Evolutionary conservation across 2,888 invertebrate species (phyloP).

Genomic region (Graphium colonna): DNA sequence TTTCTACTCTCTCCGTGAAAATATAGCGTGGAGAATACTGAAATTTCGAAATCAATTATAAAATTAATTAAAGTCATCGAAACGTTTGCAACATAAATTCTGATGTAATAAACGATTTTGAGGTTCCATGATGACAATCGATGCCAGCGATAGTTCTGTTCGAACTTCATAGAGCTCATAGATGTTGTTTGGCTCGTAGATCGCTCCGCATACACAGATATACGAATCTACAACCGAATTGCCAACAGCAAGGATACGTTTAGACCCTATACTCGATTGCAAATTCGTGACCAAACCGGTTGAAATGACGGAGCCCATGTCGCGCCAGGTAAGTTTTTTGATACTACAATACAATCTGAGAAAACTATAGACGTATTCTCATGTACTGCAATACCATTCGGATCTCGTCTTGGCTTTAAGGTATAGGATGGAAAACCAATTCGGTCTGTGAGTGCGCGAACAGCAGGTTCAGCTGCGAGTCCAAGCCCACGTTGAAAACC

Average conservation of each 20-base stretch:
- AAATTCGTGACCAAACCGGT: constrained; percentile 61
- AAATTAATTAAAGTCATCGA: not conserved
- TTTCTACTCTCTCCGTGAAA: constrained; percentile 58
- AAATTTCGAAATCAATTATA: not conserved
- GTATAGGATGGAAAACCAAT: constrained; percentile 81
- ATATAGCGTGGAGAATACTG: not conserved
- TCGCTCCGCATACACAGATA: constrained; percentile 14
- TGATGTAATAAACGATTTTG: not conserved
- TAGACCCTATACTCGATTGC: constrained; percentile 50
- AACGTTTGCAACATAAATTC: not conserved
- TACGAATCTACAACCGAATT: constrained; percentile 27
- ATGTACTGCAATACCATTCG: constrained; percentile 62
- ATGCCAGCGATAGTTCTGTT: constrained; percentile 3
- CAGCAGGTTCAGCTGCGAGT: constrained; percentile 83
- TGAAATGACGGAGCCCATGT: constrained; percentile 67
- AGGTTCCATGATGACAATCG: not conserved
- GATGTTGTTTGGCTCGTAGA: constrained; percentile 8
- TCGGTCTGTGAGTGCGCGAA: constrained; percentile 83
- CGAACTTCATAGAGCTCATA: not conserved
- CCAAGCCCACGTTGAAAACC: constrained; percentile 84
- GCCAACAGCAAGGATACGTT: constrained; percentile 33
- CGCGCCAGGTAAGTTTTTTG: constrained; percentile 65
- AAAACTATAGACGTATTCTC: constrained; percentile 30
- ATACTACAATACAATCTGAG: constrained; percentile 47
- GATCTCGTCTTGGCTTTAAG: constrained; percentile 48